A percentile compares a stretch with the other conserved stretches of the same genome.
These are phyloP conservation scores for Sebastes miniatus DNA, from an alignment of 2,797 vertebrate species.

Conservation along the genomic window DNA sequence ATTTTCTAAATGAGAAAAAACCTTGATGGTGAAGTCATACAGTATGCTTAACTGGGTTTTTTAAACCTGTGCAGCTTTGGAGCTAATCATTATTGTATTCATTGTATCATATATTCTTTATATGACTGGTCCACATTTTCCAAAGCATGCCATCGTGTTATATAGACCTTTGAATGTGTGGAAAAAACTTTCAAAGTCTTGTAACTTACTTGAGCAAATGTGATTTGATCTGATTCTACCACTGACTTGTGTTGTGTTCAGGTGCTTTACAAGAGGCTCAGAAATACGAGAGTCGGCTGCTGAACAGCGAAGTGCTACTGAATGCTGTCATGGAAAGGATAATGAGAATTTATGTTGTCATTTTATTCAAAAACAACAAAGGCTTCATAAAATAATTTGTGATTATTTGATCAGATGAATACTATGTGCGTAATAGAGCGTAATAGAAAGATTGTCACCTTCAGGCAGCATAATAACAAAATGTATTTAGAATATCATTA, in stretches of 20 bases:
- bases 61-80: background rate
- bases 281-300: background rate
- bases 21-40: background rate
- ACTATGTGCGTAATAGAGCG: too few species aligned
- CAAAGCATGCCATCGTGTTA: background rate
- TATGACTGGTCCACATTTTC: background rate
- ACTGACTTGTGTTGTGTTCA: background rate
- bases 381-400: background rate
- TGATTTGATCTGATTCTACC: background rate
- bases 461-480: background rate
- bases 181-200: background rate
- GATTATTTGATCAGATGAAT: too few species aligned
- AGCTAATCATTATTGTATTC: background rate
- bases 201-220: background rate
- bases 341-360: accelerated
- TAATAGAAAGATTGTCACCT: too few species aligned
- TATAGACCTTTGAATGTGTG: background rate
- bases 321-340: background rate
- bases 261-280: background rate
- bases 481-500: background rate
- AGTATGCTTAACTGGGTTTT: background rate
- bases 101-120: background rate
- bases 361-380: background rate
- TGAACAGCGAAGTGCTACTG: background rate
- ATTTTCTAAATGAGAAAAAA: background rate